These are phyloP conservation scores for Formica selysi DNA, from an alignment of 1,140 invertebrate species.

Conservation along the genomic window DNA sequence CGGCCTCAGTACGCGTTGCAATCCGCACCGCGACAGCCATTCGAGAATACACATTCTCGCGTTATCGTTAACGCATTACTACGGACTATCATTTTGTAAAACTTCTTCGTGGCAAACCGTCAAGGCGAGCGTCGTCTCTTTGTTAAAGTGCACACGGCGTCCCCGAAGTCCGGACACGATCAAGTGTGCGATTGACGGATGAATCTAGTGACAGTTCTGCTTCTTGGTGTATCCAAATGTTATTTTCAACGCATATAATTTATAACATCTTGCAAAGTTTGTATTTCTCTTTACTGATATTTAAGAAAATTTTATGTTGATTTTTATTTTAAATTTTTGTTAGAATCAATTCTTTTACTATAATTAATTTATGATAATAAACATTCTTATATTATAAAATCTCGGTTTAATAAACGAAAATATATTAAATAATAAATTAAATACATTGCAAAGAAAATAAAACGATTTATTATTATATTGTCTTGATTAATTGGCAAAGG, in stretches of 20 bases:
- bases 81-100: slow-evolving; percentile 31
- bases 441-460: no score
- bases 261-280: background rate
- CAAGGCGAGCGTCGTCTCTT: slow-evolving; percentile 21
- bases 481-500: background rate
- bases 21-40: slow-evolving; percentile 3
- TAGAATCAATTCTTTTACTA: background rate
- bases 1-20: slow-evolving; percentile 26
- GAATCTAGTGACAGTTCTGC: background rate
- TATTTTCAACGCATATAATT: background rate
- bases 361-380: no score
- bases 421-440: no score
- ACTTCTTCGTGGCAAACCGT: background rate
- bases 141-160: slow-evolving; percentile 7
- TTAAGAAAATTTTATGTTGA: background rate
- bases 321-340: background rate
- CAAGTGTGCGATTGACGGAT: slow-evolving; percentile 24
- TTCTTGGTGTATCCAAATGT: background rate
- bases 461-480: background rate
- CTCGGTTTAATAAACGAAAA: no score
- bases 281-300: background rate
- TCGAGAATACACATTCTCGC: background rate
- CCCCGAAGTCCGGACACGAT: background rate
- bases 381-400: no score
- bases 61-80: background rate